phyloP scores from a whole-genome alignment of 2,797 vertebrate genomes.

The Channallabes apus region DNA sequence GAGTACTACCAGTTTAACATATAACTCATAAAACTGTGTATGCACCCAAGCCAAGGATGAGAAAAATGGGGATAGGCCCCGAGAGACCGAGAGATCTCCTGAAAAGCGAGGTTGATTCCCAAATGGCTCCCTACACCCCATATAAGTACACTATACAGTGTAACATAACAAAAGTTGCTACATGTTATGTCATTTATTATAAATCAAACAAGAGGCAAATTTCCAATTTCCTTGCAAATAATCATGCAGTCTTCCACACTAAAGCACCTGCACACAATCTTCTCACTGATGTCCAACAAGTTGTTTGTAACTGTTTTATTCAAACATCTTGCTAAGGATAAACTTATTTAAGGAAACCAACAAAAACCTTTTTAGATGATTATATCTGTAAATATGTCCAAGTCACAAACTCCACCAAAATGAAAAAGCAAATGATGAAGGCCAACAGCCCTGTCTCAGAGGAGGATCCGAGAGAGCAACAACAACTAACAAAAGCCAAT shows the following conservation, averaged over 20 bases:
- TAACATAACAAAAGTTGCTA: background rate
- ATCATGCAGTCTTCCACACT: background rate
- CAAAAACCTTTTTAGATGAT: background rate
- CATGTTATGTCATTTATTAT: background rate
- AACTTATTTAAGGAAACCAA: background rate
- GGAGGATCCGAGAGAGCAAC: constrained; percentile 30
- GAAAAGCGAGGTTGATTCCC: background rate
- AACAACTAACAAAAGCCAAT: constrained; percentile 48
- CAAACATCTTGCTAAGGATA: background rate
- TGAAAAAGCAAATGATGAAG: constrained; percentile 17
- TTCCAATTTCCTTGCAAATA: background rate
- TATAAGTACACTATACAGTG: background rate
- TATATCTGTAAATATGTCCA: background rate
- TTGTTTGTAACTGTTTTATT: background rate
- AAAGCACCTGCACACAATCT: background rate
- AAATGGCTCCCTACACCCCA: background rate
- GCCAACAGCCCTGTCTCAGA: constrained; percentile 19
- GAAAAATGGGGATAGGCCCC: constrained; percentile 23
- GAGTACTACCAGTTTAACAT: background rate
- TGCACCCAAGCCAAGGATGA: background rate
- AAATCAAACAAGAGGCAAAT: background rate
- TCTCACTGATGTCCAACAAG: background rate
- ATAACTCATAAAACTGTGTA: constrained; percentile 4
- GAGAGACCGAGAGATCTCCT: constrained; percentile 12
- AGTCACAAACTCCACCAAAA: background rate